Conservation (phyloP, 2,113 vertebrate genomes). For the Zosterops hypoxanthus region DNA sequence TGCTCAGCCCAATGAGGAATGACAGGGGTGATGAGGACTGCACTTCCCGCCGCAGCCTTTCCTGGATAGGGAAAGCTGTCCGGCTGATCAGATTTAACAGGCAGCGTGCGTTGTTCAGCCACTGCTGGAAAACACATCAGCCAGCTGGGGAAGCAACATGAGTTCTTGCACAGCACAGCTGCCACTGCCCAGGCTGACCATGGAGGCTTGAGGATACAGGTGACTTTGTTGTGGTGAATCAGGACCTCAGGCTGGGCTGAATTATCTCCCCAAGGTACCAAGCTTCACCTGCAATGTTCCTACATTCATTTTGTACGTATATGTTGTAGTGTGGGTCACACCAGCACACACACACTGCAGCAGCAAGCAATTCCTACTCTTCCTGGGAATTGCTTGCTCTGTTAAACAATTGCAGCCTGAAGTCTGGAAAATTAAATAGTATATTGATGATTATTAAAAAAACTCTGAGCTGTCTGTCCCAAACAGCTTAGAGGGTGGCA, state of each 20-base stretch:
- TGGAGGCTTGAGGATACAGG: background rate
- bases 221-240: background rate
- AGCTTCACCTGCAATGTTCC: background rate
- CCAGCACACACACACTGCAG: accelerated
- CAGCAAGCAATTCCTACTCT: accelerated
- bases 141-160: accelerated
- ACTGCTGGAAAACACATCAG: background rate
- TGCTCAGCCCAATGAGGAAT: slow-evolving; percentile 1
- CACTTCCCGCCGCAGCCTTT: background rate
- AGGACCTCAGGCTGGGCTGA: background rate
- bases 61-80: slow-evolving; percentile 22
- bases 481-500: background rate
- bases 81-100: slow-evolving; percentile 1
- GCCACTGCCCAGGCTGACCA: accelerated
- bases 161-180: accelerated
- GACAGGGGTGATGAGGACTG: slow-evolving; percentile 15
- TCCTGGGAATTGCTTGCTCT: background rate
- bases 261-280: accelerated
- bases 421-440: background rate
- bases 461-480: background rate
- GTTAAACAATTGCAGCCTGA: background rate
- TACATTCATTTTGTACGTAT: accelerated
- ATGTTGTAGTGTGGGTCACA: accelerated
- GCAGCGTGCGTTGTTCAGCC: background rate
- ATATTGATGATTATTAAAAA: background rate